Evolutionary conservation across 2,113 vertebrate genomes (phyloP).

Genomic region (Hiodon tergisus): DNA sequence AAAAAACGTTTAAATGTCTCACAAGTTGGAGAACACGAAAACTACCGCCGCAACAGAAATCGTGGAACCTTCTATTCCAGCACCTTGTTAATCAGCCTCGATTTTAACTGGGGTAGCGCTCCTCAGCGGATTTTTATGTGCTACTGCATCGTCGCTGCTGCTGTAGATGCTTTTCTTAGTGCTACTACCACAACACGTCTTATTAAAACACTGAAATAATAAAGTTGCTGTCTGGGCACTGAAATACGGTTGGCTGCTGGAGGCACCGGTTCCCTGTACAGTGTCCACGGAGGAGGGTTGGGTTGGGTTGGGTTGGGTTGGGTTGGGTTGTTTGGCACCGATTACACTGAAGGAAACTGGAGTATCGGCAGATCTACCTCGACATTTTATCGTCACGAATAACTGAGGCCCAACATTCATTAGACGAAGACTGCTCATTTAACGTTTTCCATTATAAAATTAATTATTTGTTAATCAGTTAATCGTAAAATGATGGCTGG

Average conservation of each 20-base stretch:
- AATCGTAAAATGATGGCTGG: too few species aligned
- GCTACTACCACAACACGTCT: constrained; percentile 1
- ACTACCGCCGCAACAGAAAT: too few species aligned
- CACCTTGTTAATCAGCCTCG: background rate
- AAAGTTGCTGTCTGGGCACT: constrained; percentile 9
- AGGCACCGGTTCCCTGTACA: constrained; percentile 12
- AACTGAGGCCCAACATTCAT: too few species aligned
- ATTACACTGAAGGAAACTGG: background rate
- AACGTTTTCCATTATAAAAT: background rate
- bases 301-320: background rate
- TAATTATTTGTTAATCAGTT: background rate
- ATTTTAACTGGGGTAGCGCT: background rate
- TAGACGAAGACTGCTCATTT: too few species aligned
- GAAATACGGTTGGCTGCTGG: constrained; percentile 13
- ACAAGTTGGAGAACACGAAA: too few species aligned
- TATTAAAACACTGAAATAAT: constrained; percentile 18
- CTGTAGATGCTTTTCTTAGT: background rate
- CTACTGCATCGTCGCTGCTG: background rate
- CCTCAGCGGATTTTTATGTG: background rate
- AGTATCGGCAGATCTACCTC: background rate
- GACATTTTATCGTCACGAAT: background rate
- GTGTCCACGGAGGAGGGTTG: constrained; percentile 1
- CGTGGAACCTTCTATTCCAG: too few species aligned
- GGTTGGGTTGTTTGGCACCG: background rate
- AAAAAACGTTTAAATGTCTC: too few species aligned